Percentiles rank a stretch among this genome's conserved stretches.
phyloP scores from a whole-genome alignment of 2,113 vertebrate genomes.

The Xiphophorus couchianus region DNA sequence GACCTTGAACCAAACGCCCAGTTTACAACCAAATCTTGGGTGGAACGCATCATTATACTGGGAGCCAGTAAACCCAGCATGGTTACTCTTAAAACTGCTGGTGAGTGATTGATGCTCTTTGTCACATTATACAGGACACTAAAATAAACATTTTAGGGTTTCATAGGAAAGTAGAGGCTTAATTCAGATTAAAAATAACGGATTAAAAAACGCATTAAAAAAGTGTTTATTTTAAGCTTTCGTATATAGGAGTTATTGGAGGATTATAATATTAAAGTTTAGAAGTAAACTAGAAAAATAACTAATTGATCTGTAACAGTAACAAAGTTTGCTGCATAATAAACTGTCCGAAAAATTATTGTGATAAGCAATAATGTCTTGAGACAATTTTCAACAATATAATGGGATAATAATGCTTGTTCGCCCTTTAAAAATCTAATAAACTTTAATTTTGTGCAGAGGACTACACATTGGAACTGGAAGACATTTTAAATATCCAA shows the following conservation, averaged over 20 bases:
- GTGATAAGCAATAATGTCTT: too few species aligned
- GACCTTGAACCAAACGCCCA: constrained; percentile 79
- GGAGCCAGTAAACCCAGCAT: constrained; percentile 83
- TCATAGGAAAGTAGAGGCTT: not conserved
- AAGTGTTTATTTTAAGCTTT: too few species aligned
- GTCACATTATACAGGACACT: not conserved
- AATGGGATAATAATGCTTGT: too few species aligned
- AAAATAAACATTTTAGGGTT: not conserved
- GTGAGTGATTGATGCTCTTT: constrained; percentile 70
- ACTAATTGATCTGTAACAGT: not conserved
- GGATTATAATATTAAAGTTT: not conserved
- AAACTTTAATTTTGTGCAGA: too few species aligned
- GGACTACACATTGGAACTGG: too few species aligned
- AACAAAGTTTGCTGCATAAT: too few species aligned
- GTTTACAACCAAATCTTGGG: constrained; percentile 83
- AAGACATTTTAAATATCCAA: too few species aligned
- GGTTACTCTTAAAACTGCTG: constrained; percentile 77
- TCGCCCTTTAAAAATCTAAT: too few species aligned
- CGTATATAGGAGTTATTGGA: not conserved
- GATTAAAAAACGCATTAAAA: not conserved
- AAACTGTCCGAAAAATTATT: too few species aligned
- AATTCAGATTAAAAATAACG: not conserved
- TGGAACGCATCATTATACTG: constrained; percentile 86
- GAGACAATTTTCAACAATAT: too few species aligned
- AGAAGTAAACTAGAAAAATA: not conserved